Evolutionary conservation across 2,113 vertebrate genomes (phyloP), one percentile per base, ranked within the genome.

Genomic region (Orthonyx spaldingii): DNA sequence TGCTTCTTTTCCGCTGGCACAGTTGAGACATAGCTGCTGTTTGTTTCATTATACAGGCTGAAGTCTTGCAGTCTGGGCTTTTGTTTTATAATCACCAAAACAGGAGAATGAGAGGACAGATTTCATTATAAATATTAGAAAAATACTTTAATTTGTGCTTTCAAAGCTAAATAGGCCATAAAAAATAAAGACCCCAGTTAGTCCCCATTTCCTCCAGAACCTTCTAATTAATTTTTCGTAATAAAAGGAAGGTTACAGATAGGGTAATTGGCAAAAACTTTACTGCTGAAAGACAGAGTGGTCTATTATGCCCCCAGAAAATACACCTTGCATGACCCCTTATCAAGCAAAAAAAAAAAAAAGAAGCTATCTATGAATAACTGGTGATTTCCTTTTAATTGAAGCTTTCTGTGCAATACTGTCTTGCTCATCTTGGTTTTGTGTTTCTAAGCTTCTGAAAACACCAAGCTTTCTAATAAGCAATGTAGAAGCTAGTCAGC

Each of bases 231-330:
- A 89, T 94, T 87, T 96, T 95, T 69, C 74, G 42, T 95, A 87
- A 95, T 79, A 91, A 94, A 95, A 78, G 76, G 80, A 95, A 95
- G 93, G 91, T 95, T 96, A 91, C 79, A 95, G 89, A 94, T 90
- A 81, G 94, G 93, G 87, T 87, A 95, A 96, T 91, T 96, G 95
- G 96, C 89, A 95, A 95, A 94, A 95, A 94, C 64, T 94, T 92
- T 35, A 71, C 37, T 75, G 74, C 49, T 75, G 64, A 79, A 94
- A 94, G 74, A 96, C 80, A 95, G 56, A 92, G 64, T 84, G 49
- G 70, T 93, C 95, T 91, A 80, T 95, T 97, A 91, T 90, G 89
- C 39, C 66, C 66, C 32, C 39, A 83, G 66, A 96, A 96, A 96
- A 91, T 44, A 92, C 81, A 96, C 93, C 91, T 96, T 94, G 87